Base-by-base conservation (phyloP, 2,888 invertebrate species). In the Latrodectus hesperus region DNA sequence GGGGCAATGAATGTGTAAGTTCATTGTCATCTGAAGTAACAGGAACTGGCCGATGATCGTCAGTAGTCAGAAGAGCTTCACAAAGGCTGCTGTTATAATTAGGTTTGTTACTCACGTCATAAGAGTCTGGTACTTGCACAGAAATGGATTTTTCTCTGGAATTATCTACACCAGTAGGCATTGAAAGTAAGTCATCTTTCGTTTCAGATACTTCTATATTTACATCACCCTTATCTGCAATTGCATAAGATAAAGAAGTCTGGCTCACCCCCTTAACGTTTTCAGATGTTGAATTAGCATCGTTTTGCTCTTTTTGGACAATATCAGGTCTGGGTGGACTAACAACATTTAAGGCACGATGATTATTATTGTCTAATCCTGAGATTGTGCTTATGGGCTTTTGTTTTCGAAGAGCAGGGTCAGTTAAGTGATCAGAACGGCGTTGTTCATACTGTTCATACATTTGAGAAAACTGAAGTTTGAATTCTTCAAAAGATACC, bases 401-500 rank as follows among this genome's bases (percentile, higher is more conserved):
- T 91, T 97, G 97, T 92, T 97, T 97, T 22, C 98, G 94, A 90
- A 98, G 94, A n/a, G 96, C 95, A 0, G 98, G 98, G 93, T 98
- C 98, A 0, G 98, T 97, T 91, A 98, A 97, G 92, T 98, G 97
- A 93, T 98, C 98, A 0, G 97, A 96, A 83, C 98, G 94, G 90
- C 98, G 96, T 82, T 97, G 95, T 92, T 98, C 98, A 92, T 98
- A 99, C 92, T 97, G 97, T 92, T 97, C 97, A 92, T 91, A 90
- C 91, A 93, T 92, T 93, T 98, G 97, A 55, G 98, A 97, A 93
- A 99, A 98, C 92, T 99, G 98, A 9, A 98, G 94, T 92, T 98
- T 97, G 93, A 99, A 99, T 92, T 99, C 99, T 93, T 99, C 99
- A 92, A 98, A 98, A 0, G 99, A 98, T 11, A 99, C 97, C 97